Percentiles rank a stretch among this genome's conserved stretches.
These are phyloP conservation scores for Drosophila paramelanica DNA, from an alignment of 2,888 invertebrate species.

Conservation along the genomic window DNA sequence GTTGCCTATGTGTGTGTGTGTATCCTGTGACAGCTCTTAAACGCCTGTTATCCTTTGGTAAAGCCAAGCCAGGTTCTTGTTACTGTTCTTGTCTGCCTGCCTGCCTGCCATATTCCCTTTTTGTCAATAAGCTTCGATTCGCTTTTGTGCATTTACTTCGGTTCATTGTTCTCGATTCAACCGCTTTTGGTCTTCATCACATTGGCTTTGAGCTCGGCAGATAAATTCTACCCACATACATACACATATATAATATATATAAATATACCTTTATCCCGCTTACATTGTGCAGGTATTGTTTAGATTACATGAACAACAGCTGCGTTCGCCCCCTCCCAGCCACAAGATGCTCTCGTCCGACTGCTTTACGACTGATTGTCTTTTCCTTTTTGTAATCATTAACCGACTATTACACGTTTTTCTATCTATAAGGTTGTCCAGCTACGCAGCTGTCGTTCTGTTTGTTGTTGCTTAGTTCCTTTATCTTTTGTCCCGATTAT, in stretches of 20 bases:
- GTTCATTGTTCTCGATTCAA: slow-evolving; percentile 72
- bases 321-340: slow-evolving; percentile 33
- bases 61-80: slow-evolving; percentile 34
- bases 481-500: slow-evolving; percentile 38
- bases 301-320: slow-evolving; percentile 71
- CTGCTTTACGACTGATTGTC: slow-evolving; percentile 65
- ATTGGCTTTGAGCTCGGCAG: slow-evolving; percentile 15
- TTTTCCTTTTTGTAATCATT: slow-evolving; percentile 65
- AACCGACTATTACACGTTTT: slow-evolving; percentile 67
- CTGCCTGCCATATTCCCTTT: slow-evolving; percentile 24
- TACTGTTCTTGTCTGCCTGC: slow-evolving; percentile 25
- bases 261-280: slow-evolving; percentile 14
- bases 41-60: slow-evolving; percentile 59
- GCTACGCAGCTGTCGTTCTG: slow-evolving; percentile 36
- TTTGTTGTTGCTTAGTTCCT: background rate
- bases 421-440: slow-evolving; percentile 42
- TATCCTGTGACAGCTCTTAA: slow-evolving; percentile 58
- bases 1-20: slow-evolving; percentile 3
- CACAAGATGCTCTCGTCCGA: slow-evolving; percentile 33
- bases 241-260: slow-evolving; percentile 3
- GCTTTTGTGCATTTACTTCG: slow-evolving; percentile 62
- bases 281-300: slow-evolving; percentile 71
- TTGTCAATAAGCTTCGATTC: slow-evolving; percentile 71
- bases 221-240: slow-evolving; percentile 21
- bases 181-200: slow-evolving; percentile 41